These are phyloP conservation scores for Erynnis tages DNA, from an alignment of 2,888 invertebrate genomes.

Conservation along the genomic window DNA sequence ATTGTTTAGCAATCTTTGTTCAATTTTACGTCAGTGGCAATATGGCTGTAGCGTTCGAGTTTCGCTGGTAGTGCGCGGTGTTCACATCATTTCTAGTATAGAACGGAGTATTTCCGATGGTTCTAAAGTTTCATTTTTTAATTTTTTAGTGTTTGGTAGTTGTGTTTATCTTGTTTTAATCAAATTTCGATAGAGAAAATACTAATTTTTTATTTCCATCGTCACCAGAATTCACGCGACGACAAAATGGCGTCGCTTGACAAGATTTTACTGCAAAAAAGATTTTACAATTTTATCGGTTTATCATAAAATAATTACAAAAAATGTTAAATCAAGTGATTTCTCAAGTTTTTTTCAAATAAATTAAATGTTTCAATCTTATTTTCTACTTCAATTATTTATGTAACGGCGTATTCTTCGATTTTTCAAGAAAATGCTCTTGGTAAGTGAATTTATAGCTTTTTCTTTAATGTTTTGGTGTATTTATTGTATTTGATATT, in stretches of 20 bases:
- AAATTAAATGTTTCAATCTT: constrained; percentile 50
- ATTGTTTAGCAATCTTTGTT: constrained; percentile 35
- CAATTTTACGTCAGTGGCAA: constrained; percentile 53
- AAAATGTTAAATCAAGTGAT: constrained; percentile 53
- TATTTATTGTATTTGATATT: constrained; percentile 47
- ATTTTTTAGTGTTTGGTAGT: constrained; percentile 68
- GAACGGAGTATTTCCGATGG: constrained; percentile 71
- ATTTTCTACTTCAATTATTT: constrained; percentile 52
- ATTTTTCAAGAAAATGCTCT: constrained; percentile 74
- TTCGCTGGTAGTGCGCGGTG: constrained; percentile 78
- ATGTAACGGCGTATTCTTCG: constrained; percentile 62
- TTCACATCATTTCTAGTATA: constrained; percentile 69
- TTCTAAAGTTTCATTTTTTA: constrained; percentile 71
- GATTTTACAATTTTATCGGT: constrained; percentile 64
- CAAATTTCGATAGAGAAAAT: constrained; percentile 61
- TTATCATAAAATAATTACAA: constrained; percentile 54
- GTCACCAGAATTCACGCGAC: constrained; percentile 79
- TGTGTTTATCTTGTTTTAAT: constrained; percentile 66
- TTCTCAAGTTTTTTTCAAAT: constrained; percentile 54
- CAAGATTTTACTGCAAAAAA: constrained; percentile 76
- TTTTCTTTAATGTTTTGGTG: constrained; percentile 59
- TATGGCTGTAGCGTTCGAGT: constrained; percentile 79
- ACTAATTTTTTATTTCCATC: constrained; percentile 70
- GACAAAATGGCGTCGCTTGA: constrained; percentile 82
- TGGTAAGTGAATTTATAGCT: constrained; percentile 72